A percentile compares a stretch with the other conserved stretches of the same genome.
phyloP scores from a whole-genome alignment of 2,113 vertebrate species.

The Eulacestoma nigropectus region DNA sequence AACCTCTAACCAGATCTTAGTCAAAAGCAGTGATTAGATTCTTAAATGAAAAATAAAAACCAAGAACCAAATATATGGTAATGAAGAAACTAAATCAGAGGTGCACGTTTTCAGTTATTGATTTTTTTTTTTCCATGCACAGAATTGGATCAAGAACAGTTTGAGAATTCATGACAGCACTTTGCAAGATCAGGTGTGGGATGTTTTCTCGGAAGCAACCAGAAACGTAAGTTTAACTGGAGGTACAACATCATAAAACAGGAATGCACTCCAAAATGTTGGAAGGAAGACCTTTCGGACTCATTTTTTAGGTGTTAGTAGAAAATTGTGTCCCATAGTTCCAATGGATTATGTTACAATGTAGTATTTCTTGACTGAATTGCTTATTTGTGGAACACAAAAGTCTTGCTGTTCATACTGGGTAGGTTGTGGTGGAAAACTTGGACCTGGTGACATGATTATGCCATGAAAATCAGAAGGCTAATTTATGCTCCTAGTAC shows the following conservation, averaged over 20 bases:
- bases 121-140: not conserved
- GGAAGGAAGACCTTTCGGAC: not conserved
- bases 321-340: not conserved
- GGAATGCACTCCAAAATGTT: not conserved
- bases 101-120: not conserved
- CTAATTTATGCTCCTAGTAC: not conserved
- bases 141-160: conserved; percentile 98
- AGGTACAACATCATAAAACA: not conserved
- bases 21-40: not conserved
- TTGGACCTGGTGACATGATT: not conserved
- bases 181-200: conserved; percentile 89
- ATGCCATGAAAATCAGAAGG: not conserved
- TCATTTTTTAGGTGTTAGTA: not conserved
- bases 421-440: not conserved
- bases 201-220: conserved; percentile 79
- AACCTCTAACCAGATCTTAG: not conserved
- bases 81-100: not conserved
- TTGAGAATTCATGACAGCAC: conserved; percentile 76
- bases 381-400: not conserved
- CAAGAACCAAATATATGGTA: not conserved
- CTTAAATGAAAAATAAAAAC: not conserved
- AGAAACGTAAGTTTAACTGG: conserved; percentile 73
- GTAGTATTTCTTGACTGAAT: not conserved
- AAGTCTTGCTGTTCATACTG: not conserved
- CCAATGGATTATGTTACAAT: not conserved